Conservation (phyloP, 2,888 invertebrate species). For the Plagiodera versicolora region DNA sequence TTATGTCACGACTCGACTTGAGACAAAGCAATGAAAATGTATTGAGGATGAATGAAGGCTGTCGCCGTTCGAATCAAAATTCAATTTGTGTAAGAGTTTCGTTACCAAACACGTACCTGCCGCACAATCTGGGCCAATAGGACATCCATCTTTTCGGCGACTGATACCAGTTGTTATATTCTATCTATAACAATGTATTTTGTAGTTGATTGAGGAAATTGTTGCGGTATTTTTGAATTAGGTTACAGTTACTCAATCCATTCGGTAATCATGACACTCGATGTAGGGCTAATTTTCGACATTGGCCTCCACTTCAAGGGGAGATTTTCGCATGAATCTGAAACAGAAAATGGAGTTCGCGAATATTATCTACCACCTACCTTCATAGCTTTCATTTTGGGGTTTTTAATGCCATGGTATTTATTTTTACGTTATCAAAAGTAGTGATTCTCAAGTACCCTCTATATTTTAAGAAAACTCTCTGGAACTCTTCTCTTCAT, state of each 20-base stretch:
- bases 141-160: slow-evolving; percentile 18
- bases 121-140: slow-evolving; percentile 22
- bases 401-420: too few species aligned
- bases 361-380: too few species aligned
- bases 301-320: too few species aligned
- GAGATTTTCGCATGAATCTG: too few species aligned
- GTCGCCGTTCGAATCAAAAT: slow-evolving; percentile 22
- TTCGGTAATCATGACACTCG: not conserved
- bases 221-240: not conserved
- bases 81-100: slow-evolving; percentile 24
- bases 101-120: slow-evolving; percentile 31
- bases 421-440: too few species aligned
- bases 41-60: slow-evolving; percentile 20
- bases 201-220: not conserved
- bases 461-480: too few species aligned
- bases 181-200: not conserved
- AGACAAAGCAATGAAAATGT: slow-evolving; percentile 12
- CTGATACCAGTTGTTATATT: slow-evolving; percentile 18
- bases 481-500: too few species aligned
- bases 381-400: too few species aligned
- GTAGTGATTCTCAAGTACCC: too few species aligned
- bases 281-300: too few species aligned
- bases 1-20: not conserved
- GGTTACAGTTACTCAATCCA: not conserved
- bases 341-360: too few species aligned